Conservation (phyloP, 1,140 invertebrate genomes). For the Polypedilum pembai region DNA sequence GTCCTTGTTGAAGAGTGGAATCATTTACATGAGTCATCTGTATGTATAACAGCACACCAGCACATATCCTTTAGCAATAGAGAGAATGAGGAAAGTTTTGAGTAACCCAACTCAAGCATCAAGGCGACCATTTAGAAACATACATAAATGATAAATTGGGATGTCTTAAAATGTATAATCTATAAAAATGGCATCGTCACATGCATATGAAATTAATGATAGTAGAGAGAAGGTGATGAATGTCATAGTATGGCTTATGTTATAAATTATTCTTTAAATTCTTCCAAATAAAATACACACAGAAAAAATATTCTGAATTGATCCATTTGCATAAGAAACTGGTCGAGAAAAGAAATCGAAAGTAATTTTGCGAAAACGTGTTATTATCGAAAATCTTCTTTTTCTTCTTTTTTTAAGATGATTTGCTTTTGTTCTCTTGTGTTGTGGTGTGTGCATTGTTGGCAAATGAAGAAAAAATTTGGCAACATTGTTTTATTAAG, state of each 20-base stretch:
- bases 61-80: not conserved
- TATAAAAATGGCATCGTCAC: slow-evolving; percentile 21
- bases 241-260: not conserved
- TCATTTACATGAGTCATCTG: slow-evolving; percentile 17
- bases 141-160: slow-evolving; percentile 23
- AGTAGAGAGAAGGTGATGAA: not conserved
- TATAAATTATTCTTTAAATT: slow-evolving; percentile 23
- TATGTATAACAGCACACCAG: not conserved
- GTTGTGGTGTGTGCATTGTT: not conserved
- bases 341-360: slow-evolving; percentile 11
- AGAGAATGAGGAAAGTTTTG: too few relatives aligned
- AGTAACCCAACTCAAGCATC: too few relatives aligned
- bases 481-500: not conserved
- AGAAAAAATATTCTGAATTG: not conserved
- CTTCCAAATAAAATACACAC: not conserved
- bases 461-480: not conserved
- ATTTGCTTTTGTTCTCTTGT: not conserved
- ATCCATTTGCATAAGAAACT: slow-evolving; percentile 15
- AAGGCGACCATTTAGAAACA: not conserved
- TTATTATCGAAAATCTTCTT: not conserved
- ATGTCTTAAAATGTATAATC: slow-evolving; percentile 22
- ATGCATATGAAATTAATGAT: slow-evolving; percentile 19
- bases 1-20: not conserved
- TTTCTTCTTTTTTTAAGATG: not conserved
- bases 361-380: slow-evolving; percentile 12